phyloP scores from a whole-genome alignment of 2,113 vertebrate genomes.

The Seriola dumerili region DNA sequence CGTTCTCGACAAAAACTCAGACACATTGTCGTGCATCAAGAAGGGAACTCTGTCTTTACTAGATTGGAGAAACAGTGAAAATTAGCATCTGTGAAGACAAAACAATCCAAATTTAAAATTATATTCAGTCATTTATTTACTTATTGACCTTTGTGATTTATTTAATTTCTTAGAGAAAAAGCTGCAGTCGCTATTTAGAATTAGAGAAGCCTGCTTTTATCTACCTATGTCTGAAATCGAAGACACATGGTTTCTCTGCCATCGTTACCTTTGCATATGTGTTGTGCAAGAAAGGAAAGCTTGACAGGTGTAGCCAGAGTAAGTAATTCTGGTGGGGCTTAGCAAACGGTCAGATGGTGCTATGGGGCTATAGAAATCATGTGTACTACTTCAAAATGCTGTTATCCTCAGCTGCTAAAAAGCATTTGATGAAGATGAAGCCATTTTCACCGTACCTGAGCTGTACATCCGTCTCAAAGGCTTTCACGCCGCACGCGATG shows the following conservation, averaged over 20 bases:
- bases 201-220: not conserved
- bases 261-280: too few relatives aligned
- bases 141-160: not conserved
- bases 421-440: not conserved
- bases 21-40: conserved; percentile 90
- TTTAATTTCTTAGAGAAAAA: not conserved
- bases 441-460: conserved; percentile 85
- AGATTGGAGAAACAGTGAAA: not conserved
- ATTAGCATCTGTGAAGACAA: not conserved
- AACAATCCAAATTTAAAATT: not conserved
- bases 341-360: not conserved
- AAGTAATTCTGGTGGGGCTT: too few relatives aligned
- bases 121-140: not conserved
- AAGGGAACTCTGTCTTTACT: conserved; percentile 88
- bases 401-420: not conserved
- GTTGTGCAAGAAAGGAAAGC: too few relatives aligned
- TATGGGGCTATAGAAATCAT: not conserved
- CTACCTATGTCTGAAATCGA: not conserved
- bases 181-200: too few relatives aligned
- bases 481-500: conserved; percentile 83
- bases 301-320: too few relatives aligned
- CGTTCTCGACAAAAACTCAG: conserved; percentile 86
- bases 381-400: not conserved
- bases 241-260: not conserved
- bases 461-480: conserved; percentile 94